Conservation (phyloP, 2,888 invertebrate genomes). For the Monochamus alternatus region DNA sequence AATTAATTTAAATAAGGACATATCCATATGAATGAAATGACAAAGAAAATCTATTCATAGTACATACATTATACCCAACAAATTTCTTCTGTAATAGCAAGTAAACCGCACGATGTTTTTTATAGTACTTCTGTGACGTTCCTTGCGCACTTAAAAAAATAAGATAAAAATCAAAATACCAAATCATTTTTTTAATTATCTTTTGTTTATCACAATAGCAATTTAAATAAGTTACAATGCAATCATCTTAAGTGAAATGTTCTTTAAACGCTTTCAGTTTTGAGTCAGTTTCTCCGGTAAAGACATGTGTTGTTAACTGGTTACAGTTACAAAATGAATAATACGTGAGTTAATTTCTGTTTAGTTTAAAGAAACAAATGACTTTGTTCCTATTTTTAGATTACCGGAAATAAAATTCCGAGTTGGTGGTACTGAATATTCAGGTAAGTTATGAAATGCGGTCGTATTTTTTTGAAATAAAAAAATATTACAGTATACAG, state of each 20-base stretch:
- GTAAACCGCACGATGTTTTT: too few species aligned
- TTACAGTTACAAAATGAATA: not conserved
- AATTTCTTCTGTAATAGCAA: too few species aligned
- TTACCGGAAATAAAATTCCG: constrained; percentile 42
- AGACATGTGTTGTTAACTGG: not conserved
- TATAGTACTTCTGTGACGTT: too few species aligned
- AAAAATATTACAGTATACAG: too few species aligned
- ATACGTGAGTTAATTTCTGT: not conserved
- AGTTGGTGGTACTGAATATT: constrained; percentile 47
- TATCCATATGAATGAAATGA: too few species aligned
- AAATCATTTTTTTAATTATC: not conserved
- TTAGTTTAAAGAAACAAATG: not conserved
- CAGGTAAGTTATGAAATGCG: constrained; percentile 39
- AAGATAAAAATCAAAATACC: not conserved
- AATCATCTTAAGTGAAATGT: not conserved
- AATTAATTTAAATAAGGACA: too few species aligned
- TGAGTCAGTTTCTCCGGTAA: not conserved
- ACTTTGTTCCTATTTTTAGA: constrained; percentile 3
- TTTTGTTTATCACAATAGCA: not conserved
- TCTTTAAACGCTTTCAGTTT: not conserved
- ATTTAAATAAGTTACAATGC: not conserved
- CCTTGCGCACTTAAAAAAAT: too few species aligned
- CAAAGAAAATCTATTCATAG: too few species aligned
- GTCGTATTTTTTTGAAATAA: not conserved
- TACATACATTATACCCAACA: too few species aligned